Evolutionary conservation across 2,888 invertebrate genomes (phyloP), one percentile per base, ranked within the genome.

Genomic region (Polyommatus iphigenia): DNA sequence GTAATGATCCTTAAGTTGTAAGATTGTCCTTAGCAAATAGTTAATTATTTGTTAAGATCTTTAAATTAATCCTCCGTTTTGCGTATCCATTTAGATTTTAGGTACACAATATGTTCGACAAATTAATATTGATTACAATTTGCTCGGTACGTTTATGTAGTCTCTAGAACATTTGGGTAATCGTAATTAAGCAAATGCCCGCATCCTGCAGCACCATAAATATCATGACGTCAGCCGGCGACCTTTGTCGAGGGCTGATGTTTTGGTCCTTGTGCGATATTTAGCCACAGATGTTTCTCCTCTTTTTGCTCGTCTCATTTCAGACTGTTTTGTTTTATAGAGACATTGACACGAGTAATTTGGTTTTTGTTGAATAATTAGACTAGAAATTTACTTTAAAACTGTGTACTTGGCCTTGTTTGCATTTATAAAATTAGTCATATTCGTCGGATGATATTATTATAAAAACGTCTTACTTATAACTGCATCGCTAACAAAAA

Each of bases 161-260:
- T 67, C 29, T 20, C 15, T 29, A 67, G 29, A 67, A 67, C 67
- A 32, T 41, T 71, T 72, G 75, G 29, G 15, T 73, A 50, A 72
- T 41, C 72, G 41, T 41, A 72, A 18, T 57, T 24, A 57, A 73
- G 78, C 80, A 81, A 83, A 84, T 78, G 81, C 87, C 88, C 89
- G 87, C 85, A 87, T 88, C 89, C 90, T 87, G 86, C 86, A 87
- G 86, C 88, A 89, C 87, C 88, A 86, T 87, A 86, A 85, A 85
- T 86, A 84, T 81, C 82, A 84, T 92, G 91, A 92, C 91, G 92
- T 92, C 92, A 92, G 80, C 82, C 77, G 80, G 78, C 85, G 90
- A 88, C 93, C 92, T 93, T 90, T 91, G 82, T 83, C 79, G 84
- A 91, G 91, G 90, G 85, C 85, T 86, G 83, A 85, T 88, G 87